Conservation (phyloP, 2,113 vertebrate genomes). For the Prolemur simus region DNA sequence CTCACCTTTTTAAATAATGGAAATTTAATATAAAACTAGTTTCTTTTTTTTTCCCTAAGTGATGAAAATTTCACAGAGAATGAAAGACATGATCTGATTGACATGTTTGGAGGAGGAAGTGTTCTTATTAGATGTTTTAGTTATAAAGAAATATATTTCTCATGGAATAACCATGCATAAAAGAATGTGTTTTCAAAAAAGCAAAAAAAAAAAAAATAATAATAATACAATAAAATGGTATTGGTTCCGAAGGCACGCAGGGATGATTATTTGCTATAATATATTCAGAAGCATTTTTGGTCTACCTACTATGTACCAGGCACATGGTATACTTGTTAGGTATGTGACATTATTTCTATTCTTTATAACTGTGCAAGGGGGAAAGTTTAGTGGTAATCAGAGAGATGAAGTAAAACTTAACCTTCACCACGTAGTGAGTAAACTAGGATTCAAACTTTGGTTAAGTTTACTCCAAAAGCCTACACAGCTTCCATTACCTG, state of each 20-base stretch:
- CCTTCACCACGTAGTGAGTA: background rate
- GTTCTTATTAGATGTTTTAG: background rate
- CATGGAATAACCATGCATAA: background rate
- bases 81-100: background rate
- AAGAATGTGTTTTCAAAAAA: constrained; percentile 7
- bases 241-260: background rate
- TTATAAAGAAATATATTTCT: background rate
- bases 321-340: too few species aligned
- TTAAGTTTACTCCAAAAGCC: background rate
- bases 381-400: background rate
- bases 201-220: background rate
- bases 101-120: background rate
- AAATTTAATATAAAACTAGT: background rate
- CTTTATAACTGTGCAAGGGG: background rate
- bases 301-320: background rate
- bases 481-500: background rate
- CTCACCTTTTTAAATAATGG: background rate
- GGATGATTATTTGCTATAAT: background rate
- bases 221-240: background rate
- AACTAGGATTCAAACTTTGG: background rate
- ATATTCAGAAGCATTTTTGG: background rate
- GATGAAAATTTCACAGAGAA: background rate
- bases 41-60: background rate
- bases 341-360: background rate
- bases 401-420: background rate